Base-by-base conservation (phyloP, 2,113 vertebrate species). In the Propithecus coquereli region DNA sequence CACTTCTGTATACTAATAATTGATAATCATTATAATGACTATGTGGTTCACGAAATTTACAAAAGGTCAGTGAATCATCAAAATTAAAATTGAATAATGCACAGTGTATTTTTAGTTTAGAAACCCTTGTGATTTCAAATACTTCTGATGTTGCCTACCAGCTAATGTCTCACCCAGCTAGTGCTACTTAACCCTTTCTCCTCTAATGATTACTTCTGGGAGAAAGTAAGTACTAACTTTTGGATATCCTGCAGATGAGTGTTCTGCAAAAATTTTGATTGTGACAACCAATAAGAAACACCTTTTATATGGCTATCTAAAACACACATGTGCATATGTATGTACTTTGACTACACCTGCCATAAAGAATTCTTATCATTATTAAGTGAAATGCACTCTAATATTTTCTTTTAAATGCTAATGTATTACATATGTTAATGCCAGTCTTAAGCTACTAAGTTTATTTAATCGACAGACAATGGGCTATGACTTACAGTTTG, bases 21-120 rank as follows among this genome's bases (percentile, higher is more conserved):
- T 81, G 70, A 59, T 84, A 47, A 92, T 45, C 23, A 52, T 25
- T 22, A 65, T 80, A 89, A 76, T 74, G 45, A 77, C 57, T 74
- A 17, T 52, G 27, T 52, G n/a, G 14, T 54, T 76, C 54, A 87
- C 10, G 81, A 74, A 82, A 83, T 76, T 63, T 47, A 66, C 74
- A 87, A 86, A 93, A 92, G 47, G 68, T 79, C 47, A 63, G 25
- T 90, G 66, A 92, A 87, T 90, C 50, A 92, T 79, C 43, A 79
- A 79, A 90, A 86, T 16, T 57, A 32, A 65, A 9, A 8, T 3
- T 50, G 8, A 92, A 70, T 84, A 45, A 23, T 74, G n/a, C 47
- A 87, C 63, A 70, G 50, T 6, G 4, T 63, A 89, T 71, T n/a
- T 80, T 96, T 80, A 92, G 25, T 25, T 76, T 70, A 68, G 32